Percentiles rank a stretch among this genome's conserved stretches.
Conservation (phyloP, 2,888 invertebrate species). For the Drosophila nr. perissopoda region DNA sequence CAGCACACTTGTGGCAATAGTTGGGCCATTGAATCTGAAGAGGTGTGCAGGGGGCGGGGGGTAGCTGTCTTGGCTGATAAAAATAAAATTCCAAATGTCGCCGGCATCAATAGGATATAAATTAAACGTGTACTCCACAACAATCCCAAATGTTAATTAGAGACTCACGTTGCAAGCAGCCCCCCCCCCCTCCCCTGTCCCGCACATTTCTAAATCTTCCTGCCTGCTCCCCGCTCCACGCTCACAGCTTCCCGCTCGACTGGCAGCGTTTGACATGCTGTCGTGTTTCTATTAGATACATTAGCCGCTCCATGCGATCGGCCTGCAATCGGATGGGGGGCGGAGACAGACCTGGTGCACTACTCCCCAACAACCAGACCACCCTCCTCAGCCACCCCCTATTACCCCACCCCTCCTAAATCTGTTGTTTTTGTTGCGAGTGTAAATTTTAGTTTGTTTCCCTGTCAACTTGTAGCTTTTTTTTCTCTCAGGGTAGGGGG, state of each 20-base stretch:
- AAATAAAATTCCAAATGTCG: constrained; percentile 82
- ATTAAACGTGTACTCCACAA: constrained; percentile 77
- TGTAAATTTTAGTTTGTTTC: constrained; percentile 69
- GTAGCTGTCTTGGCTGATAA: constrained; percentile 43
- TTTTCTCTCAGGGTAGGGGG: neutral
- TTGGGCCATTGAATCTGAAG: constrained; percentile 53
- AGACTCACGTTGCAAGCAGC: constrained; percentile 64
- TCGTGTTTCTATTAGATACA: constrained; percentile 81
- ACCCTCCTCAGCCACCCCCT: neutral
- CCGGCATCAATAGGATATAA: constrained; percentile 81
- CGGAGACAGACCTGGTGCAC: neutral
- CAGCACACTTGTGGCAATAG: constrained; percentile 25
- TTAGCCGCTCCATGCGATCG: constrained; percentile 69
- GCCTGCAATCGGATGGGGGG: neutral
- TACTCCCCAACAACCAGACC: neutral
- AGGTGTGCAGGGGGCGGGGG: constrained; percentile 43
- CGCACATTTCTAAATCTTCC: neutral
- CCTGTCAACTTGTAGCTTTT: constrained; percentile 52
- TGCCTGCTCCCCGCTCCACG: neutral
- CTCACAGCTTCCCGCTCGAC: constrained; percentile 44
- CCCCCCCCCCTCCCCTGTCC: neutral
- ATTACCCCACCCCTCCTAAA: neutral
- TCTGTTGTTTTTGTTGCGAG: constrained; percentile 47
- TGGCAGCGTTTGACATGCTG: constrained; percentile 72
- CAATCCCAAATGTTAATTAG: constrained; percentile 80